Percentiles rank a stretch among this genome's conserved stretches.
Conservation (phyloP, 2,888 invertebrate genomes). For the Trichogramma evanescens region DNA sequence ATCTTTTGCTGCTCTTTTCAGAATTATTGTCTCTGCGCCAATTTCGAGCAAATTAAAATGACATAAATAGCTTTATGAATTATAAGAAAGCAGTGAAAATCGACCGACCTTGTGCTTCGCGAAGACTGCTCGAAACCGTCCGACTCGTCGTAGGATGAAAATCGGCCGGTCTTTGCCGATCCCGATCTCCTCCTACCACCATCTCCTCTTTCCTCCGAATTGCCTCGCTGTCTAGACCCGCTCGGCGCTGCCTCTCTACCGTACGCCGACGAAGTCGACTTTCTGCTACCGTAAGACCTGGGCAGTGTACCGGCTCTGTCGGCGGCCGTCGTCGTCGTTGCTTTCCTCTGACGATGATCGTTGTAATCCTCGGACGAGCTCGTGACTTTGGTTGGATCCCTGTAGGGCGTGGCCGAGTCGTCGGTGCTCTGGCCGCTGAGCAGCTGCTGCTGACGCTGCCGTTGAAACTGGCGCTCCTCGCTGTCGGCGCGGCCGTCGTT, state of each 20-base stretch:
- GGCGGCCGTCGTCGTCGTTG: too few relatives aligned
- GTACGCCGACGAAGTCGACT: too few relatives aligned
- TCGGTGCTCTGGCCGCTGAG: slow-evolving; percentile 34
- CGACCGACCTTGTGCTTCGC: neutral
- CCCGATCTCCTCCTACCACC: slow-evolving; percentile 5
- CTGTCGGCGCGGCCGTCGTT: slow-evolving; percentile 19
- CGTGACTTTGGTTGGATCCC: slow-evolving; percentile 26
- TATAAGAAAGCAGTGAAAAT: neutral
- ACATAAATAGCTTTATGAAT: too few relatives aligned
- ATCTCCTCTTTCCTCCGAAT: slow-evolving; percentile 4
- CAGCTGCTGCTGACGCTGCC: slow-evolving; percentile 21
- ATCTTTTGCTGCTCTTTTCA: slow-evolving; percentile 8
- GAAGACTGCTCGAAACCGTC: slow-evolving; percentile 3
- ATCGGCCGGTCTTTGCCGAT: slow-evolving; percentile 2
- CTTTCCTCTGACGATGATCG: slow-evolving; percentile 13
- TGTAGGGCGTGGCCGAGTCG: slow-evolving; percentile 28
- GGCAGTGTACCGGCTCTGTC: slow-evolving; percentile 1
- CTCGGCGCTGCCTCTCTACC: too few relatives aligned
- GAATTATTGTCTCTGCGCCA: neutral
- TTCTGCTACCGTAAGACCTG: neutral
- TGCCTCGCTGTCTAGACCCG: neutral
- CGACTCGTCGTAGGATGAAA: slow-evolving; percentile 20
- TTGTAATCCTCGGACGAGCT: slow-evolving; percentile 41
- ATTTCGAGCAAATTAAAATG: too few relatives aligned
- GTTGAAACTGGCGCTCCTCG: slow-evolving; percentile 3